A percentile compares a stretch with the other conserved stretches of the same genome.
These are phyloP conservation scores for Bryconaethiops microstoma DNA, from an alignment of 2,797 vertebrate species.

Conservation along the genomic window DNA sequence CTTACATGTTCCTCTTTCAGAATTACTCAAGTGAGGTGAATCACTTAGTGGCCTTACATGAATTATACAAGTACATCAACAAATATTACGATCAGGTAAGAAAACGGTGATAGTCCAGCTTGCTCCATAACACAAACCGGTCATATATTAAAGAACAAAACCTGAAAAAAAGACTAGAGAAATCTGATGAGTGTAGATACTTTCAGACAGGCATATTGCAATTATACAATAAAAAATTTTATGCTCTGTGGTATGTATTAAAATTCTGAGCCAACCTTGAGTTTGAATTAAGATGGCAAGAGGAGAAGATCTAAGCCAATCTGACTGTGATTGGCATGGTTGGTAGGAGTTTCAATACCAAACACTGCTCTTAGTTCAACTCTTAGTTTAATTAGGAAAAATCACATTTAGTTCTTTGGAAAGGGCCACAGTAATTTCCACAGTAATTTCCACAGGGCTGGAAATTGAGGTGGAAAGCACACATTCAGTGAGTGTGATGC, in stretches of 20 bases:
- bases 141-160: not conserved
- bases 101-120: not conserved
- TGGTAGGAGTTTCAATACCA: no score
- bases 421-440: no score
- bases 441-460: no score
- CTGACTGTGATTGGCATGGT: no score
- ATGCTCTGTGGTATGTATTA: not conserved
- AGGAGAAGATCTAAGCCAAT: no score
- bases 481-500: no score
- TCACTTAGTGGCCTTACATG: conserved; percentile 91
- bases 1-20: conserved; percentile 70
- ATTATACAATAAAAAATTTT: not conserved
- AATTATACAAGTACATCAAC: conserved; percentile 99
- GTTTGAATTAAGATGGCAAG: no score
- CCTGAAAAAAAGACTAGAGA: not conserved
- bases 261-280: not conserved
- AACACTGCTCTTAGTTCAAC: no score
- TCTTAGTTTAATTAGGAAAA: no score
- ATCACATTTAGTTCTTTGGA: no score
- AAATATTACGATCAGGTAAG: conserved; percentile 96
- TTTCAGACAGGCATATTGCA: not conserved
- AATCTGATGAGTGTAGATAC: not conserved
- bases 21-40: conserved; percentile 95
- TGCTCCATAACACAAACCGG: no score
- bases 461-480: no score